A percentile compares a stretch with the other conserved stretches of the same genome.
phyloP scores from a whole-genome alignment of 2,113 vertebrate genomes.

The Tauraco erythrolophus region DNA sequence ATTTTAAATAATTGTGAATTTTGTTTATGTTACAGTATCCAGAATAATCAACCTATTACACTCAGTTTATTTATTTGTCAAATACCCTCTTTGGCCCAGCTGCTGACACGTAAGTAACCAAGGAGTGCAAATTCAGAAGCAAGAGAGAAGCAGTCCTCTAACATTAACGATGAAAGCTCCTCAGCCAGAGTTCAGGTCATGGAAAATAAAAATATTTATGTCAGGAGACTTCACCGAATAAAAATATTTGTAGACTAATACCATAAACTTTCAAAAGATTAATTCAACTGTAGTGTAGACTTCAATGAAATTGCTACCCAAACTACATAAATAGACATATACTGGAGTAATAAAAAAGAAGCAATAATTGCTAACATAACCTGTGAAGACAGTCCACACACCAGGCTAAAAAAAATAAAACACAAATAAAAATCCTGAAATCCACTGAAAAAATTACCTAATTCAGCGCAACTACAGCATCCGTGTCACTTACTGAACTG shows the following conservation, averaged over 20 bases:
- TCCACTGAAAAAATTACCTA: neutral
- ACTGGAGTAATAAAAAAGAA: neutral
- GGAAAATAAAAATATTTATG: neutral
- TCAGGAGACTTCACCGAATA: neutral
- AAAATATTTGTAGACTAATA: neutral
- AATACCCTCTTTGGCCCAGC: neutral
- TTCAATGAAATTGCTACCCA: neutral
- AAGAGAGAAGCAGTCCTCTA: neutral
- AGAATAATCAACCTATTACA: neutral
- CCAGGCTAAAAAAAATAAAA: neutral
- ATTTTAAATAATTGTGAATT: neutral
- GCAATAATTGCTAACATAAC: neutral
- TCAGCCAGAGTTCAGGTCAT: neutral
- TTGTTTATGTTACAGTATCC: neutral
- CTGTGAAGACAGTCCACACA: neutral
- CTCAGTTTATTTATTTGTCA: neutral
- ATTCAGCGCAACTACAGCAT: neutral
- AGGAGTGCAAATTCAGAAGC: neutral
- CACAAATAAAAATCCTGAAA: neutral
- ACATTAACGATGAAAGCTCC: neutral
- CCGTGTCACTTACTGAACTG: neutral
- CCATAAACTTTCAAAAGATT: neutral
- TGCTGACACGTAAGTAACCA: neutral
- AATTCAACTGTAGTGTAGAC: neutral
- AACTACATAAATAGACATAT: neutral